phyloP scores from a whole-genome alignment of 1,140 invertebrate genomes.

The Ylistrum balloti region DNA sequence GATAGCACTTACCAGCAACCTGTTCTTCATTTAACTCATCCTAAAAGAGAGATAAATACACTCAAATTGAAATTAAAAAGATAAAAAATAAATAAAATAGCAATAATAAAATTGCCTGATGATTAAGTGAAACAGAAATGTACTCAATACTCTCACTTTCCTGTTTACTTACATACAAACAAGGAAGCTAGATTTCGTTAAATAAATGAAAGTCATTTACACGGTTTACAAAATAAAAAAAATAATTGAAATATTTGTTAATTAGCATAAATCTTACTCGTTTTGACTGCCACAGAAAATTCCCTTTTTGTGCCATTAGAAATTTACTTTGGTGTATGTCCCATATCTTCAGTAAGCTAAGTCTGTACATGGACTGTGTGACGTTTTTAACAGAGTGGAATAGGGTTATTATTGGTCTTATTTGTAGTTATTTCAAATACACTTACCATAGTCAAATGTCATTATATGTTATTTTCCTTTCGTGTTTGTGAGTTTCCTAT shows the following conservation, averaged over 20 bases:
- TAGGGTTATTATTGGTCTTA: neutral
- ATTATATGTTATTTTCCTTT: slow-evolving; percentile 23
- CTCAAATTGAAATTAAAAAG: no score
- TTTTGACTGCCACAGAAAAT: neutral
- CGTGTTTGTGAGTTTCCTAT: slow-evolving; percentile 5
- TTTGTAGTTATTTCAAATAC: neutral
- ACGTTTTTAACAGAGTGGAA: neutral
- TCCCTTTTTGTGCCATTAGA: neutral
- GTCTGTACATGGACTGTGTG: neutral
- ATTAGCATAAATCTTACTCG: neutral
- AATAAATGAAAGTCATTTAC: neutral
- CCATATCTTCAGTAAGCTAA: neutral
- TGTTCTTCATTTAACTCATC: slow-evolving; percentile 1
- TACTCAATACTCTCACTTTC: neutral
- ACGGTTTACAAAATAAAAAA: neutral
- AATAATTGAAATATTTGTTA: neutral
- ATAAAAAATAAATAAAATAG: no score
- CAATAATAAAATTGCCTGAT: no score
- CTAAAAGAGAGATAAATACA: neutral
- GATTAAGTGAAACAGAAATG: no score
- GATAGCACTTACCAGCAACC: neutral
- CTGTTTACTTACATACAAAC: neutral
- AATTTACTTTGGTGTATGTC: neutral
- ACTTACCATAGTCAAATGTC: slow-evolving; percentile 20
- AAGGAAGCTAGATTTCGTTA: neutral